Conservation (phyloP, 2,888 invertebrate species). For the Trachelus stipa region DNA sequence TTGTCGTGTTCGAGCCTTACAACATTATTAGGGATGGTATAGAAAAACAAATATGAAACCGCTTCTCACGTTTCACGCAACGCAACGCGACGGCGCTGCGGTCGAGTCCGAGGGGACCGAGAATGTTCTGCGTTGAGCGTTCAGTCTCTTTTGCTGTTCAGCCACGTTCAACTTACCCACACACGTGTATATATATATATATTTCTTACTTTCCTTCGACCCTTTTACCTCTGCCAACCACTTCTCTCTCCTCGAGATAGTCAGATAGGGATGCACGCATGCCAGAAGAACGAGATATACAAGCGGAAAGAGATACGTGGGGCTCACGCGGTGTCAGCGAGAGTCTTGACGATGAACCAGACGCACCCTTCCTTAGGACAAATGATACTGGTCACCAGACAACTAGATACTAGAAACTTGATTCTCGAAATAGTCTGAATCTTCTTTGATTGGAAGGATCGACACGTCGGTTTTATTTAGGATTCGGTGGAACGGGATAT, state of each 20-base stretch:
- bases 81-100: neutral
- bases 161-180: neutral
- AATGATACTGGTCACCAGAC: neutral
- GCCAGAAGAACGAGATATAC: neutral
- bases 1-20: constrained; percentile 39
- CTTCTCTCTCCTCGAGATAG: constrained; percentile 3
- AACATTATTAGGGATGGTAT: constrained; percentile 40
- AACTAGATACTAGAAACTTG: neutral
- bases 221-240: neutral
- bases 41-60: constrained; percentile 40
- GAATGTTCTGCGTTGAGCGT: neutral
- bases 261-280: constrained; percentile 11
- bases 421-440: neutral
- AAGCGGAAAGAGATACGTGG: constrained; percentile 10
- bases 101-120: neutral
- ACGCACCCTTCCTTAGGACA: neutral
- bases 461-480: neutral
- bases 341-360: neutral
- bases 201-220: neutral
- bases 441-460: neutral
- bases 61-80: constrained; percentile 39
- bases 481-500: neutral
- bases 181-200: neutral
- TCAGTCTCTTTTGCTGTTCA: neutral
- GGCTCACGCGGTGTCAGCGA: neutral